These are phyloP conservation scores for Crepidodera aurea DNA, from an alignment of 2,888 invertebrate genomes.

Conservation along the genomic window DNA sequence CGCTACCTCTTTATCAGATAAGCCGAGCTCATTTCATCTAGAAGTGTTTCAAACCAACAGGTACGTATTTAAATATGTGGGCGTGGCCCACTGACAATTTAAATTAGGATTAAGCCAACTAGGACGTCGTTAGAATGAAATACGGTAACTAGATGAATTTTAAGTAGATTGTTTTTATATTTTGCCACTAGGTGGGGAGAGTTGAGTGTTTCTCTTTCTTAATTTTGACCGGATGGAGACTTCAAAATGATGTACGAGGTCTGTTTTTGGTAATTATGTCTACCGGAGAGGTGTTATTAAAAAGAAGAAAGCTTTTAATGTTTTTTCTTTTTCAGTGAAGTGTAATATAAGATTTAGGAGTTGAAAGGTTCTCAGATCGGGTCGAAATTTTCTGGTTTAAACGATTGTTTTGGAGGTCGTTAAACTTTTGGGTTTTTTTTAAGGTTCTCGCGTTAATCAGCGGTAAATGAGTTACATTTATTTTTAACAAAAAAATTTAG, in stretches of 20 bases:
- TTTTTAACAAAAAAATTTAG: too few relatives aligned
- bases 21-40: slow-evolving; percentile 28
- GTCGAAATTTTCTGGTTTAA: background rate
- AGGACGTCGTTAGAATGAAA: slow-evolving; percentile 48
- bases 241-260: slow-evolving; percentile 38
- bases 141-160: slow-evolving; percentile 50
- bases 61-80: slow-evolving; percentile 49
- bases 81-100: slow-evolving; percentile 50
- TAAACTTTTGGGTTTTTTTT: background rate
- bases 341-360: background rate
- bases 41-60: slow-evolving; percentile 36
- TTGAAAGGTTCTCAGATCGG: background rate
- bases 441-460: slow-evolving; percentile 1
- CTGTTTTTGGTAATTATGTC: slow-evolving; percentile 24
- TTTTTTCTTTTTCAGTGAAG: slow-evolving; percentile 14
- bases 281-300: slow-evolving; percentile 28
- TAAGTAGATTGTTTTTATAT: slow-evolving; percentile 48
- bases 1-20: slow-evolving; percentile 35
- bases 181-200: slow-evolving; percentile 34
- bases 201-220: background rate
- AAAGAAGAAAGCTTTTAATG: slow-evolving; percentile 22
- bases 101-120: slow-evolving; percentile 48
- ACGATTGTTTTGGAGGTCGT: slow-evolving; percentile 6
- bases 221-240: slow-evolving; percentile 36
- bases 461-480: background rate